Evolutionary conservation across 92 coral and sea anemone species (phyloP), one percentile per base, ranked within the genome.

Genomic region (Actinostola sp.): DNA sequence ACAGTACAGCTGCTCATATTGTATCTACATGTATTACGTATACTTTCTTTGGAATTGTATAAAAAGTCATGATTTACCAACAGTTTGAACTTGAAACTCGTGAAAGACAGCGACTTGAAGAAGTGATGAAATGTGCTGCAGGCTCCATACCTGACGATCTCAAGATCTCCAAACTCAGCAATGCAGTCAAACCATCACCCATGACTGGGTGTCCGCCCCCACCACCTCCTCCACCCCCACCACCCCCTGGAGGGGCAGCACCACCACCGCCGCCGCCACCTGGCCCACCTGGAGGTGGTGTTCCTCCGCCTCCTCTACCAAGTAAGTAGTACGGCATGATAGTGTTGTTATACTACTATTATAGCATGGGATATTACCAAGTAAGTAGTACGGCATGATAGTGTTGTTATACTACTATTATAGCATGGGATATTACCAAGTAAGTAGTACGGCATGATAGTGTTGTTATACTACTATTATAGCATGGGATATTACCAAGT

Each of bases 81-180:
- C 78, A 95, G 99, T 84, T 92, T 77, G 97, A 92, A 28, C 69
- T 79, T 76, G 96, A 88, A 62, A 84, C 76, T 27, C 87, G 89
- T 76, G 92, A 85, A 35, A 87, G 92, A 71, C 65, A 42, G 24
- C 85, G 83, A 51, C 83, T 95, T 0, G 97, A 95, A 62, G 99
- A 95, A 73, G 88, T 95, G 27, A 78, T 95, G 41, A 95, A 95
- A 46, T 88, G 97, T 54, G 89, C 75, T 41, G 97, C 97, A 2
- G 95, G 86, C 26, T 88, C 97, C 25, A 92, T 95, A 20, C 99
- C 99, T 0, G 99, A 92, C 35, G 97, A 92, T 34, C 91, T 93
- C 59, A 95, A 92, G 79, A 86, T 95, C 31, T 87, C 90, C 12
- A 86, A 92, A 78, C 86, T 88, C 46, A 71, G 63, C 57, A 89